Percentiles rank a stretch among this genome's conserved stretches.
Evolutionary conservation across 2,888 invertebrate genomes (phyloP).

Genomic region (Pimpla rufipes): DNA sequence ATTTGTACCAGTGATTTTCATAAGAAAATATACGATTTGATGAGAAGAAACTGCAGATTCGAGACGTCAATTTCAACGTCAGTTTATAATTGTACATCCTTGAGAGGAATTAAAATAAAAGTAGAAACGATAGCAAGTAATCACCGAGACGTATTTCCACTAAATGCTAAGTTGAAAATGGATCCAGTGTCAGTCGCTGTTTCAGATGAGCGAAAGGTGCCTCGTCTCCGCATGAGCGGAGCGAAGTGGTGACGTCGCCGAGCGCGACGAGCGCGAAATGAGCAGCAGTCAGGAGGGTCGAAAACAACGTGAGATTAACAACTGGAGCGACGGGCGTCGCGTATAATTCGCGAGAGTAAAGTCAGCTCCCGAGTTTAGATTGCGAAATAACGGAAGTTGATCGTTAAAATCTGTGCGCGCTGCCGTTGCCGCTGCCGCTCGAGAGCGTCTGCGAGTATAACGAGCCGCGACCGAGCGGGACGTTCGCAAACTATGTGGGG

Average conservation of each 20-base stretch:
- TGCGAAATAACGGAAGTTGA: slow-evolving; percentile 54
- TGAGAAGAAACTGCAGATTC: too few species aligned
- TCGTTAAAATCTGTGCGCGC: slow-evolving; percentile 57
- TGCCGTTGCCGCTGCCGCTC: background rate
- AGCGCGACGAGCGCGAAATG: background rate
- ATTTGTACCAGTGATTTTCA: too few species aligned
- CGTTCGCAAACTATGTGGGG: background rate
- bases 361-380: slow-evolving; percentile 34
- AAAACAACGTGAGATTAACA: slow-evolving; percentile 39
- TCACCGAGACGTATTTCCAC: too few species aligned
- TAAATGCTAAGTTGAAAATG: background rate
- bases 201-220: slow-evolving; percentile 2
- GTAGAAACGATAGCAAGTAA: too few species aligned
- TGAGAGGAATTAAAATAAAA: too few species aligned
- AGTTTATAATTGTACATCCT: too few species aligned
- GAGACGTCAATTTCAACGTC: too few species aligned
- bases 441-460: slow-evolving; percentile 11
- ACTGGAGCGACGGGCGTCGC: slow-evolving; percentile 4
- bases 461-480: background rate
- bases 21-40: too few species aligned
- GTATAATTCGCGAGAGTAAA: slow-evolving; percentile 12
- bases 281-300: background rate
- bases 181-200: too few species aligned
- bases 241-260: background rate
- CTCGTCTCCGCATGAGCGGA: background rate